Base-by-base conservation (phyloP, 2,888 invertebrate species). In the Ectemnius continuus region DNA sequence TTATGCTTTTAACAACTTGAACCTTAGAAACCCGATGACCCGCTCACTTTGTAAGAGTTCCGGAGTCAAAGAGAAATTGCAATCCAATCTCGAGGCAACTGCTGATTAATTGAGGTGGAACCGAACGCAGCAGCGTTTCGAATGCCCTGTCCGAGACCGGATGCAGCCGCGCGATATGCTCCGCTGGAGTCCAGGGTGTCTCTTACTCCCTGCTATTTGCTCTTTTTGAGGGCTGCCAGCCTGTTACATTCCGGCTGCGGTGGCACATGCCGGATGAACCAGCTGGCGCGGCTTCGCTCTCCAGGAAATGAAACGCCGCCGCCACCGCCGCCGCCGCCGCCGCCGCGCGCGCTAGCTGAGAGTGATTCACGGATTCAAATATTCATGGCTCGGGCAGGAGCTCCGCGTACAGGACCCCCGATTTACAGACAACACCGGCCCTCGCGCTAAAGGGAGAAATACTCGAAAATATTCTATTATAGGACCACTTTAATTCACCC, bases 281-380 rank as follows among this genome's bases (percentile, higher is more conserved):
- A 89, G 88, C 89, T 89, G 89, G 85, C 82, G 83, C 81, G 80
- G 80, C 83, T 81, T 82, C 59, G 48, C 66, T 36, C 8, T 69
- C 73, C 86, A 87, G 88, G 86, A 89, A 89, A 88, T 88, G 87
- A 88, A 87, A 88, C 74, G 78, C 70, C 73, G 75, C n/a, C n/a
- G n/a, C n/a, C n/a, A n/a, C n/a, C n/a, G n/a, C n/a, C n/a, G n/a
- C n/a, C n/a, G n/a, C n/a, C n/a, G n/a, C n/a, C n/a, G n/a, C n/a
- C n/a, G n/a, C n/a, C n/a, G n/a, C n/a, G n/a, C 75, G 75, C 76
- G 69, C 77, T 77, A 78, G 73, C 77, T 66, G 69, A 80, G 78
- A 79, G 79, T 85, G 85, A 85, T 83, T 85, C 85, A 85, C 81
- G 75, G 70, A 79, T 67, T 85, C 75, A 73, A 79, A 81, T 81